Conservation (phyloP, 2,113 vertebrate species). For the Sterna hirundo region DNA sequence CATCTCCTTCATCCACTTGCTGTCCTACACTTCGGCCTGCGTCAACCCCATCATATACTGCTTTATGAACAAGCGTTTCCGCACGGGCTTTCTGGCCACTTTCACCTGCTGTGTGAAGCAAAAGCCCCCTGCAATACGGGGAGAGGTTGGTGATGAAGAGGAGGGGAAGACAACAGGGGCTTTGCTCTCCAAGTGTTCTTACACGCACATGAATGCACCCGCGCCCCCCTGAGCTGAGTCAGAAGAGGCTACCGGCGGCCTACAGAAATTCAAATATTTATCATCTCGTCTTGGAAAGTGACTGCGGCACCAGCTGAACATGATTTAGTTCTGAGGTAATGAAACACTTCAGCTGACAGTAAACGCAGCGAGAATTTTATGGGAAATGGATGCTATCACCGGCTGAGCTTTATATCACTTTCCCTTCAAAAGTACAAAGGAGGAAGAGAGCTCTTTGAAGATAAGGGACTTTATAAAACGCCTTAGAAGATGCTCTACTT, state of each 20-base stretch:
- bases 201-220: slow-evolving; percentile 70
- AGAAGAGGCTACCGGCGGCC: neutral
- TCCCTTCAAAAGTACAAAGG: slow-evolving; percentile 8
- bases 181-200: slow-evolving; percentile 78
- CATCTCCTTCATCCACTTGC: slow-evolving; percentile 96
- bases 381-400: neutral
- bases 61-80: slow-evolving; percentile 98
- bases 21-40: slow-evolving; percentile 95
- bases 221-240: slow-evolving; percentile 67
- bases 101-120: slow-evolving; percentile 80
- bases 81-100: slow-evolving; percentile 85
- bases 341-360: neutral
- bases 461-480: slow-evolving; percentile 6
- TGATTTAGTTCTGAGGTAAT: neutral
- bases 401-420: neutral
- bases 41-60: slow-evolving; percentile 98
- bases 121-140: neutral
- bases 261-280: neutral
- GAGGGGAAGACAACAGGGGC: slow-evolving; percentile 79
- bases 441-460: slow-evolving; percentile 6
- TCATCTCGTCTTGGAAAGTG: neutral
- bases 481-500: neutral
- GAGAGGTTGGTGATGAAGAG: slow-evolving; percentile 71
- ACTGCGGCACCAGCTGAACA: neutral
- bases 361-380: neutral